Percentiles rank a stretch among this genome's conserved stretches.
phyloP scores from a whole-genome alignment of 2,888 invertebrate species.

The Pachymerium ferrugineum region DNA sequence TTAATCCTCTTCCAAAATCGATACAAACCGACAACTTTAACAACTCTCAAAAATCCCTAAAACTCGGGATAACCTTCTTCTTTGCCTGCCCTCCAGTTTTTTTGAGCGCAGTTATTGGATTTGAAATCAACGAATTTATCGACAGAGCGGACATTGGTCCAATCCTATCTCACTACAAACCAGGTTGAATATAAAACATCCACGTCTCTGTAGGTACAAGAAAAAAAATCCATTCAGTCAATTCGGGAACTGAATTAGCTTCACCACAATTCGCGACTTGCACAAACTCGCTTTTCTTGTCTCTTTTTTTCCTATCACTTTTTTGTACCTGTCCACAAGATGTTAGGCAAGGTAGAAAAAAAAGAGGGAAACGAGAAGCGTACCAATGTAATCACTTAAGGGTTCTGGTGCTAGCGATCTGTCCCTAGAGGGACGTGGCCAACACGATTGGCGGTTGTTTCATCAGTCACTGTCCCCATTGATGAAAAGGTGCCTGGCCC shows the following conservation, averaged over 20 bases:
- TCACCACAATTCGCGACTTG: not conserved
- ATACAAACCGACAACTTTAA: not conserved
- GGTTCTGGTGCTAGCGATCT: not conserved
- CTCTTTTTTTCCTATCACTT: not conserved
- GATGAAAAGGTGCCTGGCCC: not conserved
- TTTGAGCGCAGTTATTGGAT: conserved; percentile 10
- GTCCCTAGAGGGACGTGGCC: not conserved
- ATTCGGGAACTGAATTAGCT: not conserved
- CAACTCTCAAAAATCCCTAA: too few species aligned
- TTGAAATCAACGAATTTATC: conserved; percentile 27
- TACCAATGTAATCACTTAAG: conserved; percentile 5
- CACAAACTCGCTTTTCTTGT: not conserved
- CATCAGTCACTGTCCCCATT: not conserved
- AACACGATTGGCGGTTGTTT: not conserved
- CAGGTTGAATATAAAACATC: not conserved
- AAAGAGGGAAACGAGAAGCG: not conserved
- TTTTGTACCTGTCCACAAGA: not conserved
- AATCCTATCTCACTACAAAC: not conserved
- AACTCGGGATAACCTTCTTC: too few species aligned
- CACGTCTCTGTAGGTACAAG: not conserved
- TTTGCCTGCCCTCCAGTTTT: conserved; percentile 2
- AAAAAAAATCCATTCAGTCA: not conserved
- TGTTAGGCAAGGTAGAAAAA: not conserved
- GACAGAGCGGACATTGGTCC: conserved; percentile 7
- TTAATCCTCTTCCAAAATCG: not conserved